Base-by-base conservation (phyloP, 2,113 vertebrate species). In the Hipposideros armiger region DNA sequence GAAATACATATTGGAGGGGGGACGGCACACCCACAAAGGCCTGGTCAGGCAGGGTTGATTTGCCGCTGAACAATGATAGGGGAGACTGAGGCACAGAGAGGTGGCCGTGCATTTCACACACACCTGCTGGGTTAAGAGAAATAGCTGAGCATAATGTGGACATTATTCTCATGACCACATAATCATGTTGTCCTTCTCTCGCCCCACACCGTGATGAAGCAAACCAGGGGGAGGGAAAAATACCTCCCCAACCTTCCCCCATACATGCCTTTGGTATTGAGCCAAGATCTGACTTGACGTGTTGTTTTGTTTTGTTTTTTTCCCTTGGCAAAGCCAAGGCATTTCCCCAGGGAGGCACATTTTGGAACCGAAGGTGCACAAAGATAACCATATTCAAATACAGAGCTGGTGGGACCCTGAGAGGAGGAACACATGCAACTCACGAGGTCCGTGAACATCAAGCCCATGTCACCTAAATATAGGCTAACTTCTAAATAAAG, bases 401-500 rank as follows among this genome's bases (percentile, higher is more conserved):
- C 32, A 30, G 17, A 67, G 52, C 28, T 0, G 0, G 28, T 14
- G 13, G 89, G 52, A 22, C 17, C 13, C 15, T 3, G n/a, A 60
- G 66, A 52, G 24, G 62, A 70, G 64, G 81, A 47, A 32, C 8
- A 13, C 30, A 10, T 24, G 2, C 7, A 11, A 73, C 40, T 85
- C 64, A 32, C 0, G 92, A 91, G n/a, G 66, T 93, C 95, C 90
- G 58, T 84, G 96, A 81, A 98, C 97, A 98, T 91, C 36, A 97
- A 98, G 96, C 81, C 96, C 93, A 67, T 14, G 42, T 91, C 96
- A 97, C 95, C 98, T 96, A 97, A 98, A 97, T 96, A 96, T 93
- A 98, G 98, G 84, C 96, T 95, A 82, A 98, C 97, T 98, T 98
- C 98, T 98, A 98, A 98, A 98, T 98, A 98, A 98, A 96, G 98